Base-by-base conservation (phyloP, 2,888 invertebrate genomes). In the Tridacna crocea region DNA sequence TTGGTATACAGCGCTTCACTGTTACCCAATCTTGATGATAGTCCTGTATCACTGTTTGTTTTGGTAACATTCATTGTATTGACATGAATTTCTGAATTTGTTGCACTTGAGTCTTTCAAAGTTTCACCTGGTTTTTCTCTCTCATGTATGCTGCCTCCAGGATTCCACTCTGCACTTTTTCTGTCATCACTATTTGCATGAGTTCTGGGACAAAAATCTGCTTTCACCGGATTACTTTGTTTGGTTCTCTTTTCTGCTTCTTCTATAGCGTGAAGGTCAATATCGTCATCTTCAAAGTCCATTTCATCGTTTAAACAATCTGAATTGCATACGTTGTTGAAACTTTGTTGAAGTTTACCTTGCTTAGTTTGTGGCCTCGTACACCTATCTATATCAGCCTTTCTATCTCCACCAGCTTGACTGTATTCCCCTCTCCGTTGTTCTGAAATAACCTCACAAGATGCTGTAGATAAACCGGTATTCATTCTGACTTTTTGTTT, bases 211-310 rank as follows among this genome's bases (percentile, higher is more conserved):
- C 55, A 19, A 19, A 19, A 55, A 2, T 3, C 19, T 19, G 15
- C 11, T 11, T 19, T 55, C 17, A 19, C 55, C 19, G 10, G 15
- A 55, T 55, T 55, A 3, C 6, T 55, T 15, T 19, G 15, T 11
- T 55, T 55, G 19, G 3, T 55, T 55, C 46, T 24, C 47, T 0
- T 70, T 26, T 70, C 70, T 22, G 51, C 70, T 47, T 47, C 47
- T 22, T 48, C 70, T 11, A 51, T 17, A 47, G 70, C 70, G 24
- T 51, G 70, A 26, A 70, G n/a, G 24, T 70, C 70, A 36, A 74
- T 27, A 61, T 74, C 60, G 10, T 74, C 74, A 22, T 66, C 36
- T 24, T 66, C 76, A 17, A 65, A 47, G 10, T 76, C 76, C 26
- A 74, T 60, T n/a, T 74, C 74, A 27, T 73, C 60, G 6, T 36